Evolutionary conservation across 2,113 vertebrate species (phyloP), one percentile per base, ranked within the genome.

Genomic region (Odobenus rosmarus): DNA sequence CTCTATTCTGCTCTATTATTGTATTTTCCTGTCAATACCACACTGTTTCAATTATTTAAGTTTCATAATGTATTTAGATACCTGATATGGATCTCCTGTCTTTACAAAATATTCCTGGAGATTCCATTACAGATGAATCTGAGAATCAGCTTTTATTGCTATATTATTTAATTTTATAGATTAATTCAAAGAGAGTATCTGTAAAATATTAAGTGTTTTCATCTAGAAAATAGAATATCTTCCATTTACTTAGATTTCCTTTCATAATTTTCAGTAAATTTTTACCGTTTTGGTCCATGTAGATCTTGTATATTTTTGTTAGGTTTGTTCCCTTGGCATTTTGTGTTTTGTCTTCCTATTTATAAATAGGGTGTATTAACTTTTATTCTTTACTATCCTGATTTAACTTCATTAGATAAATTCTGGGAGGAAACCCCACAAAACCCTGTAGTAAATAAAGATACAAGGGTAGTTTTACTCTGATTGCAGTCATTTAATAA

Each of bases 1-100:
- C 26, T 77, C 31, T 39, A 76, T 76, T 93, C 24, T 76, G 51
- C 61, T 76, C 19, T 53, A 24, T 72, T 93, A 95, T 81, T 71
- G 53, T 96, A 18, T 93, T 81, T 89, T 83, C 15, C 59, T 95
- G 1, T 83, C 26, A 92, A 42, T 84, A 90, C 26, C 84, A 97
- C 26, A 84, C 61, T 94, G 67, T 72, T 97, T 96, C 76, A 91
- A 83, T 81, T 93, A 94, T 82, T 93, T 95, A 95, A 93, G 59
- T 18, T 95, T 97, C 77, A 85, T 53, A 92, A 49, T 89, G 7
- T 84, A 95, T 88, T 94, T 95, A 88, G 31, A 71, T 33, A 76
- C 57, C 36, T 95, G 69, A 79, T 72, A 89, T 55, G 55, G 28
- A 57, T 94, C 24, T 33, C 6, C 28, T 84, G 83, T 87, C 31